Percentiles rank a stretch among this genome's conserved stretches.
Conservation (phyloP, 2,113 vertebrate genomes). For the Charadrius vociferus region DNA sequence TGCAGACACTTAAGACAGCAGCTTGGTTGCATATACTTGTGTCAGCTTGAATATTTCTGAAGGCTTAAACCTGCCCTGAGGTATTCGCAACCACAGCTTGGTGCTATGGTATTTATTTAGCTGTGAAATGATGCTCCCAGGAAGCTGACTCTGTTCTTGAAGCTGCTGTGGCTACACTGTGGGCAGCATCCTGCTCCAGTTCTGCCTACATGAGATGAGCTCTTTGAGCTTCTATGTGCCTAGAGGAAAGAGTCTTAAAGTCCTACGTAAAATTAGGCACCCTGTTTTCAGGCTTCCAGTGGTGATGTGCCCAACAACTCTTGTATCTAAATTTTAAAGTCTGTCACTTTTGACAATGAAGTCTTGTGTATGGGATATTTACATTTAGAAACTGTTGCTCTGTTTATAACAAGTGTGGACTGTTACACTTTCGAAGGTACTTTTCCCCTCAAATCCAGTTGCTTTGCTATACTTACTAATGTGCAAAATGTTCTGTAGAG, state of each 20-base stretch:
- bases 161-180: not conserved
- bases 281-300: not conserved
- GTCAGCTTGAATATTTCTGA: not conserved
- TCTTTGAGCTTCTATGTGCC: not conserved
- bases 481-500: not conserved
- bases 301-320: accelerated
- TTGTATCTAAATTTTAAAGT: not conserved
- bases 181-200: not conserved
- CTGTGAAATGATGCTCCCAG: slow-evolving; percentile 11
- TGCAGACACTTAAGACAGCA: not conserved
- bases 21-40: not conserved
- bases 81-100: not conserved
- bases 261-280: not conserved
- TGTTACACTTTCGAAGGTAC: not conserved
- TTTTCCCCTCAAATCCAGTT: not conserved
- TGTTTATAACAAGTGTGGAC: not conserved
- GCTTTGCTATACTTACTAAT: not conserved
- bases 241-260: not conserved
- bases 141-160: slow-evolving; percentile 24
- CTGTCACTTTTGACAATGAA: not conserved
- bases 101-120: not conserved
- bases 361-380: not conserved
- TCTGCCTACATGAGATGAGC: not conserved
- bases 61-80: not conserved
- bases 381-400: not conserved